Evolutionary conservation across 2,888 invertebrate genomes (phyloP).

Genomic region (Atethmia centrago): DNA sequence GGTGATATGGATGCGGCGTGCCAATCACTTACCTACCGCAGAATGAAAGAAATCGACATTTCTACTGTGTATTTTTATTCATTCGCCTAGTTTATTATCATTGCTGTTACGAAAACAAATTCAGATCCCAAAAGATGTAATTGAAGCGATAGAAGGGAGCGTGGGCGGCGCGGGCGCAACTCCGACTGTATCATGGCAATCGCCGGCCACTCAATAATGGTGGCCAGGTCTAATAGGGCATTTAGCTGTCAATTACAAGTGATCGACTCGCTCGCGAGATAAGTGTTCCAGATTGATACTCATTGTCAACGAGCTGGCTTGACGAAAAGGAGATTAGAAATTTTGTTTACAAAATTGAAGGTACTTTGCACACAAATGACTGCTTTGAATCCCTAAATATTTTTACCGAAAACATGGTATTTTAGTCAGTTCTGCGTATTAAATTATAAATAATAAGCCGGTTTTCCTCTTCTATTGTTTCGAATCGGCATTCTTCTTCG

Average conservation of each 20-base stretch:
- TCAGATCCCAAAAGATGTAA: slow-evolving; percentile 66
- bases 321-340: slow-evolving; percentile 53
- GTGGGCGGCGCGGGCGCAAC: slow-evolving; percentile 70
- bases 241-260: slow-evolving; percentile 85
- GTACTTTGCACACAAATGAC: background rate
- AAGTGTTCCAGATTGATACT: slow-evolving; percentile 66
- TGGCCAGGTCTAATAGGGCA: slow-evolving; percentile 78
- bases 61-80: slow-evolving; percentile 62
- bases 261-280: slow-evolving; percentile 69
- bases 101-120: slow-evolving; percentile 64
- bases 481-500: slow-evolving; percentile 29
- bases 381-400: slow-evolving; percentile 14
- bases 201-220: slow-evolving; percentile 78
- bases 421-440: slow-evolving; percentile 19
- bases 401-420: slow-evolving; percentile 18
- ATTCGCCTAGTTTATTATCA: slow-evolving; percentile 60
- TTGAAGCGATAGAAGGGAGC: slow-evolving; percentile 64
- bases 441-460: slow-evolving; percentile 36
- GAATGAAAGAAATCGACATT: slow-evolving; percentile 62
- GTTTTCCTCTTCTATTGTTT: slow-evolving; percentile 40
- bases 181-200: slow-evolving; percentile 71
- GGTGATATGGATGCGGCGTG: slow-evolving; percentile 56
- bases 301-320: slow-evolving; percentile 65
- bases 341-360: slow-evolving; percentile 24
- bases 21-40: slow-evolving; percentile 58